These are phyloP conservation scores for Ptychodera flava DNA, from an alignment of 35 echinoderm and acorn worm species.

Conservation along the genomic window DNA sequence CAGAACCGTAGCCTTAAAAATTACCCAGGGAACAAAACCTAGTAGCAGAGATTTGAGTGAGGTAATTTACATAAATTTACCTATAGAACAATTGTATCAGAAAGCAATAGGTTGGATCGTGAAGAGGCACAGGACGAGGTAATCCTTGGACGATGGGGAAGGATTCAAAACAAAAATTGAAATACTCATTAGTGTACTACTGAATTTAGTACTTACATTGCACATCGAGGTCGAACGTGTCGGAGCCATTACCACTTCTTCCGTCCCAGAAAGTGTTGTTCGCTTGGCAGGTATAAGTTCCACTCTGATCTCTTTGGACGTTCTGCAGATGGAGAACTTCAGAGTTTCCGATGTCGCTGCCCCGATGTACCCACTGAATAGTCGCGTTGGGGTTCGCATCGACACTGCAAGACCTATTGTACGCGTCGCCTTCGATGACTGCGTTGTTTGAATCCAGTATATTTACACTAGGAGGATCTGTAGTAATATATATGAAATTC, in stretches of 20 bases:
- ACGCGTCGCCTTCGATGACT: not conserved
- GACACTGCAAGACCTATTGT: not conserved
- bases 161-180: too few species aligned
- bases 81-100: too few species aligned
- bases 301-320: not conserved
- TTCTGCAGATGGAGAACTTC: not conserved
- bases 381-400: not conserved
- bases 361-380: not conserved
- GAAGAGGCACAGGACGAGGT: too few species aligned
- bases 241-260: not conserved
- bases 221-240: not conserved
- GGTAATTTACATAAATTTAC: too few species aligned
- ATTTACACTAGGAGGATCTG: not conserved
- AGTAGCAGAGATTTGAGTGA: too few species aligned
- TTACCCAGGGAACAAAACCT: too few species aligned
- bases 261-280: not conserved
- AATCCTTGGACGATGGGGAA: too few species aligned
- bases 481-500: too few species aligned
- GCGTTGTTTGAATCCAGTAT: not conserved
- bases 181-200: too few species aligned
- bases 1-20: too few species aligned
- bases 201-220: conserved; percentile 1
- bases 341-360: not conserved
- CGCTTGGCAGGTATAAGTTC: not conserved
- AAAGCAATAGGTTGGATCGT: too few species aligned